Evolutionary conservation across 2,888 invertebrate genomes (phyloP).

Genomic region (Mesopsocus fuscifrons): DNA sequence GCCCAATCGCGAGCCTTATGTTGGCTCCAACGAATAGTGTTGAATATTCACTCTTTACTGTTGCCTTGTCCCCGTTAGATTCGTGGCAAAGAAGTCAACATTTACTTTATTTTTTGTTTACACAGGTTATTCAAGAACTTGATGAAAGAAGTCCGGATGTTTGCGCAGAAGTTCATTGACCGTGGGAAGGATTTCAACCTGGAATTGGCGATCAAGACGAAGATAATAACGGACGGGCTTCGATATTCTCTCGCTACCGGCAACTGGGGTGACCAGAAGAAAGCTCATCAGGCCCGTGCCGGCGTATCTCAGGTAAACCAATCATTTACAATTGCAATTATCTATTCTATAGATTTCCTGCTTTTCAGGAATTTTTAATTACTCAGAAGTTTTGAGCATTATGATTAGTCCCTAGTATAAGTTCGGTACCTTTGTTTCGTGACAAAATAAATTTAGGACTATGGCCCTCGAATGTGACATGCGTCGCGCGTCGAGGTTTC

Average conservation of each 20-base stretch:
- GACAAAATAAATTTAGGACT: too few species aligned
- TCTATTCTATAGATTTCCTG: not conserved
- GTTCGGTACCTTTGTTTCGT: too few species aligned
- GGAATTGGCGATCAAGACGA: constrained; percentile 89
- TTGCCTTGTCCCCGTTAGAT: not conserved
- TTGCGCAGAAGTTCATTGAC: constrained; percentile 98
- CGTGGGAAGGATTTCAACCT: constrained; percentile 96
- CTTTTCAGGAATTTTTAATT: not conserved
- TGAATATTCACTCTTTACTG: not conserved
- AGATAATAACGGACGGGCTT: constrained; percentile 94
- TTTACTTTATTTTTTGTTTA: not conserved
- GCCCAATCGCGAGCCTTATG: too few species aligned
- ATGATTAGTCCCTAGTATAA: not conserved
- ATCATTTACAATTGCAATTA: too few species aligned
- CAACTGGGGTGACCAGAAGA: constrained; percentile 99
- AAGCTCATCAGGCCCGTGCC: constrained; percentile 95
- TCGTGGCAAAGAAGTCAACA: not conserved
- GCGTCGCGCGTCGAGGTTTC: too few species aligned
- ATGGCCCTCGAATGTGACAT: too few species aligned
- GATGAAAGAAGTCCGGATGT: constrained; percentile 93
- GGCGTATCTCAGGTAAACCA: constrained; percentile 79
- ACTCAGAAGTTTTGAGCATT: not conserved
- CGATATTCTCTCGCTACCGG: constrained; percentile 97
- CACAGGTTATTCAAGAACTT: constrained; percentile 73
- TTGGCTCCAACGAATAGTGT: too few species aligned